phyloP scores from a whole-genome alignment of 2,888 invertebrate species.

The Aspidiotus rigidus region DNA sequence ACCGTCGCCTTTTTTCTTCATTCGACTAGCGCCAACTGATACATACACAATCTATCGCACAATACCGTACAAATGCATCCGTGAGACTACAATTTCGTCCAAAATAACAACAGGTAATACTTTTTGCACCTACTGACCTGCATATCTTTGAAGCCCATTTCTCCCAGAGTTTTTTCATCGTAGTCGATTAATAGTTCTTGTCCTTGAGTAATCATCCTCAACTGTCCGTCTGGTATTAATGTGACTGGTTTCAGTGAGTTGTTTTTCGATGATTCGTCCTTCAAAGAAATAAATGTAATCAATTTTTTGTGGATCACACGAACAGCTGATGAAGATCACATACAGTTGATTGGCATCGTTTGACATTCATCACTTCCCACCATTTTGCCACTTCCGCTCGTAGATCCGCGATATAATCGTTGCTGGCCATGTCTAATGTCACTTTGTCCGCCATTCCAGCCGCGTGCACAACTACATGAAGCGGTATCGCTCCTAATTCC shows the following conservation, averaged over 20 bases:
- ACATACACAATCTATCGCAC: slow-evolving; percentile 68
- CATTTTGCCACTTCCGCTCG: slow-evolving; percentile 91
- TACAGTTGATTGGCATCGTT: slow-evolving; percentile 39
- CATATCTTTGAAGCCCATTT: slow-evolving; percentile 89
- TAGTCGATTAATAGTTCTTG: slow-evolving; percentile 87
- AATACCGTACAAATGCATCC: too few species aligned
- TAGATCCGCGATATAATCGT: slow-evolving; percentile 84
- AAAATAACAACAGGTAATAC: neutral
- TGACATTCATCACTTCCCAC: slow-evolving; percentile 59
- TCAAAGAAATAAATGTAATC: slow-evolving; percentile 29
- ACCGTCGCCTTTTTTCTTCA: slow-evolving; percentile 54
- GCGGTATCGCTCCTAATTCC: slow-evolving; percentile 52
- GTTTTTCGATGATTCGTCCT: slow-evolving; percentile 40
- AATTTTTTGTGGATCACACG: neutral
- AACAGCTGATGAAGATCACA: neutral
- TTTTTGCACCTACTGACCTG: slow-evolving; percentile 51
- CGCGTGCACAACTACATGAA: slow-evolving; percentile 76
- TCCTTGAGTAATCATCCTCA: slow-evolving; percentile 86
- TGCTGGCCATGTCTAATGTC: slow-evolving; percentile 65
- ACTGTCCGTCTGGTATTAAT: slow-evolving; percentile 46
- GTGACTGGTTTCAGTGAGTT: slow-evolving; percentile 33
- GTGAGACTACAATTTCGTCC: neutral
- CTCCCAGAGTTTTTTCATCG: slow-evolving; percentile 80
- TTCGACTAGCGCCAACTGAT: slow-evolving; percentile 68
- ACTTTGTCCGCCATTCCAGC: slow-evolving; percentile 81